Base-by-base conservation (phyloP, 2,113 vertebrate species). In the Syngnathus typhle region DNA sequence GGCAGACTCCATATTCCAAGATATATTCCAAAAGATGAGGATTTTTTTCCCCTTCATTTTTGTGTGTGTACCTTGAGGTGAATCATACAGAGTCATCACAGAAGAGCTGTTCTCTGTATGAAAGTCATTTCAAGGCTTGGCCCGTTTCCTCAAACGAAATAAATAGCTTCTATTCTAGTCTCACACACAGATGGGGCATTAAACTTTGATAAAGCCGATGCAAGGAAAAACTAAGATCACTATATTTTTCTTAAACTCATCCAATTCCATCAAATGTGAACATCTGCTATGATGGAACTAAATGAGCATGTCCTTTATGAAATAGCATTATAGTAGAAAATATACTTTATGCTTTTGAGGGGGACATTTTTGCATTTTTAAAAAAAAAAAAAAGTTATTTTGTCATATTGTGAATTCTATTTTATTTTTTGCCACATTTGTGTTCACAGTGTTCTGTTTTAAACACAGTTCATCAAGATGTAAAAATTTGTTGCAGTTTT, bases 131-230 rank as follows among this genome's bases (percentile, higher is more conserved):
- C 27, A 47, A 71, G 70, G 73, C 43, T 23, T 7, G 18, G 65
- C 27, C 19, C 15, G 32, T 76, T 82, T 71, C 15, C 63, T 71
- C 55, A 67, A 67, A 74, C 32, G 64, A 64, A 71, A 73, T 60
- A 63, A 74, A 70, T 69, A 64, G 44, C 27, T 74, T 77, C 78
- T 77, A 79, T 83, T 86, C 73, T 65, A 43, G 68, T 68, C 67
- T 73, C 21, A 65, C 36, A 55, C 71, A 82, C 79, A 82, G 73
- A 75, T 82, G 73, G 72, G 43, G 60, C 74, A 77, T 84, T 82
- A 82, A 84, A 82, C 72, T 85, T 82, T 81, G 69, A 87, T 83
- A 49, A 66, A 32, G 36, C 59, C 62, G 72, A 77, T 71, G 72
- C 58, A 60, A 68, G 54, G 44, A 62, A 39, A 46, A 63, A 7